Percentiles rank a stretch among this genome's conserved stretches.
Conservation (phyloP, 2,888 invertebrate genomes). For the Oscheius sp. region DNA sequence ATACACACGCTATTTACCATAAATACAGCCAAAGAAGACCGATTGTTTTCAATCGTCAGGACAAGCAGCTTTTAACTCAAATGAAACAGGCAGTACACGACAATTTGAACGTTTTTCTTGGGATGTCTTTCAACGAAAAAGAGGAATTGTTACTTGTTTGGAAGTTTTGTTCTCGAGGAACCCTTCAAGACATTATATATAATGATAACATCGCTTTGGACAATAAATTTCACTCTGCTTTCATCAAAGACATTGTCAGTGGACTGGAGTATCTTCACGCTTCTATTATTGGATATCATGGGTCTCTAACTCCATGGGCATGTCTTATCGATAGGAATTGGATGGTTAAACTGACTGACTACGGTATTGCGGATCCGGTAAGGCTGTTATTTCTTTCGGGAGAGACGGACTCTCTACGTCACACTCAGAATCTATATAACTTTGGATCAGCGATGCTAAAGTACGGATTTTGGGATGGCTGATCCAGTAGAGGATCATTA, state of each 20-base stretch:
- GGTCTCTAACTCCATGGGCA: constrained; percentile 54
- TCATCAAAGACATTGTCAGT: constrained; percentile 50
- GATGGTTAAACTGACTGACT: constrained; percentile 60
- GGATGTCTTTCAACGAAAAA: constrained; percentile 73
- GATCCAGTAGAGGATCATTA: too few species aligned
- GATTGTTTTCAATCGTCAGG: constrained; percentile 46
- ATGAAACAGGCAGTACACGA: constrained; percentile 92
- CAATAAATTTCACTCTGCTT: constrained; percentile 53
- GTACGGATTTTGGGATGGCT: constrained; percentile 52
- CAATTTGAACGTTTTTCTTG: constrained; percentile 95
- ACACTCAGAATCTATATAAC: background rate
- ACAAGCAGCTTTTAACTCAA: constrained; percentile 67
- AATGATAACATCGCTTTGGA: constrained; percentile 54
- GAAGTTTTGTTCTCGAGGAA: constrained; percentile 60
- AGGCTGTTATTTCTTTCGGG: too few species aligned
- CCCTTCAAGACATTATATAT: constrained; percentile 54
- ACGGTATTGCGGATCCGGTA: constrained; percentile 37
- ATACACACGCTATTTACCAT: constrained; percentile 57
- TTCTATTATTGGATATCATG: constrained; percentile 54
- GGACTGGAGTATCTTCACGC: constrained; percentile 58
- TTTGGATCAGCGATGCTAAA: too few species aligned
- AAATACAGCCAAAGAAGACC: constrained; percentile 54
- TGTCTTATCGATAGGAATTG: constrained; percentile 60
- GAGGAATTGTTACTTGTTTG: constrained; percentile 66
- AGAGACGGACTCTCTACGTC: background rate